Evolutionary conservation across 2,113 vertebrate species (phyloP), one percentile per base, ranked within the genome.

Genomic region (Bufo gargarizans): DNA sequence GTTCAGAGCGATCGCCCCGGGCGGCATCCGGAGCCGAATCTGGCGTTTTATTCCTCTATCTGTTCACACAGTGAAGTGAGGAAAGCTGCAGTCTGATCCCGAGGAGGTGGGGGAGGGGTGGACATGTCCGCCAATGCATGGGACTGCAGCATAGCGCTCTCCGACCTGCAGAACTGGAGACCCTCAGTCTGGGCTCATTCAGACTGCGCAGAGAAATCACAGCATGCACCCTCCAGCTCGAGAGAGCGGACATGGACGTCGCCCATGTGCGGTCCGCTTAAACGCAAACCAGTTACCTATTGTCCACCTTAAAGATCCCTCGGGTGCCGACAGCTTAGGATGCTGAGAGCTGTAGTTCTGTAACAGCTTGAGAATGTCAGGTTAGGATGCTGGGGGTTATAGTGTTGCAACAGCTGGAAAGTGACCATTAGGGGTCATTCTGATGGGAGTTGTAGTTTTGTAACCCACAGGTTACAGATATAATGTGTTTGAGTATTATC

Each of bases 21-120:
- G 85, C 85, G 8, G 53, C 45, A 43, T 78, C 4, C 85, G 56
- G 85, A 65, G 85, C 85, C 76, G 33, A 67, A 86, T 50, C 76
- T 58, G 83, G 22, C 83, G 76, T 85, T 74, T 58, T 45, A 9
- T 53, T 74, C 83, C 53, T 49, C 19, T 49, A 53, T 22, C n/a
- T 53, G 17, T 85, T 85, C 83, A 85, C 83, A 72, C 83, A 72
- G 55, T 43, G 16, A 20, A 49, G n/a, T 50, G 72, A 76, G 72
- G 72, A 76, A 50, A 76, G 45, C 72, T 76, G 72, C 14, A 16
- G 11, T 85, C 50, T 58, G 12, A 85, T 53, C 63, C 43, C 58
- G 13, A 56, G 45, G 33, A 16, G 47, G 20, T 2, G 77, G 45
- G 6, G 77, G 55, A 22, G 13, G 69, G 33, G 3, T 14, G 33